Conservation (phyloP, 64 coral and sea anemone genomes). For the Pocillopora verrucosa region DNA sequence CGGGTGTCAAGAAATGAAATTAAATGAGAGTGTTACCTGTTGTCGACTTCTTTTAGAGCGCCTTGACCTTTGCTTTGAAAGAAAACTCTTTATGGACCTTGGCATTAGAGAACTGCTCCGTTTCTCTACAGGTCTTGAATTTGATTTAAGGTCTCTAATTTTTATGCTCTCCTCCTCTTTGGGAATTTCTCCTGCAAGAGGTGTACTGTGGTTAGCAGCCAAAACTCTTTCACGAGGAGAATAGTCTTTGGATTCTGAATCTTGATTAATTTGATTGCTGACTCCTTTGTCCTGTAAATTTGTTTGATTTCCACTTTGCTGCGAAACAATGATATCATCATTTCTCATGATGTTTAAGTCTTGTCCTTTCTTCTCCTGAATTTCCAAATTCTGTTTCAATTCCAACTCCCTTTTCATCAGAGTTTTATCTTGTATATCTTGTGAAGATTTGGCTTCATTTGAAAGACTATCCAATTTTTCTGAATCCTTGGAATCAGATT, state of each 20-base stretch:
- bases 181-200: neutral
- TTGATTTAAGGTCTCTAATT: conserved; percentile 51
- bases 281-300: neutral
- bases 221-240: neutral
- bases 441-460: neutral
- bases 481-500: conserved; percentile 2
- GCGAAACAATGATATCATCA: neutral
- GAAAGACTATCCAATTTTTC: neutral
- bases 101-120: neutral
- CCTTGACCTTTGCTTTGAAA: conserved; percentile 7
- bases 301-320: neutral
- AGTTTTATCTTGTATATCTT: neutral
- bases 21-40: neutral
- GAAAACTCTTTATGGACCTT: conserved; percentile 20
- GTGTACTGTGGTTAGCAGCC: neutral
- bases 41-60: conserved; percentile 1
- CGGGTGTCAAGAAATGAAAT: no score
- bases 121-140: neutral
- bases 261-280: neutral
- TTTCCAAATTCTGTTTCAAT: neutral
- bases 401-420: neutral
- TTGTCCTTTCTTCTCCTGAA: neutral
- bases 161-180: neutral
- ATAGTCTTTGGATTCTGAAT: neutral
- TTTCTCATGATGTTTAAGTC: neutral